Evolutionary conservation across 1,140 invertebrate species (phyloP).

Genomic region (Drosophila pallidifrons): DNA sequence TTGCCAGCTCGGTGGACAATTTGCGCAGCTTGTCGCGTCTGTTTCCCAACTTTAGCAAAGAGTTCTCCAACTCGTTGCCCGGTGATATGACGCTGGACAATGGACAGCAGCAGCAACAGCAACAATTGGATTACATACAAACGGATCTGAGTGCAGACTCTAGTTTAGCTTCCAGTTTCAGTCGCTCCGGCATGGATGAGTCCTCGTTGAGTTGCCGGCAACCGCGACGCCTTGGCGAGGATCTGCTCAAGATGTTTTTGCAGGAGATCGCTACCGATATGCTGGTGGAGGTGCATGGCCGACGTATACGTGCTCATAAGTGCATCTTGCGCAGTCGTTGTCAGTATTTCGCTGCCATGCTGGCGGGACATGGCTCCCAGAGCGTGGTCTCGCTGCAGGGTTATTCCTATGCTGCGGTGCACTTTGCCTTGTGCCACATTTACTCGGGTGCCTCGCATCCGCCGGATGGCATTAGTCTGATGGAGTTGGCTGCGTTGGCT

Average conservation of each 20-base stretch:
- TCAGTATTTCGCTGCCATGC: constrained; percentile 95
- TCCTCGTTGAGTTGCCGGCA: constrained; percentile 85
- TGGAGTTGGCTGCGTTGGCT: constrained; percentile 93
- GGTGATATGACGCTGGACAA: constrained; percentile 70
- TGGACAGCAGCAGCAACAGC: constrained; percentile 39
- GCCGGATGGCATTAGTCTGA: constrained; percentile 92
- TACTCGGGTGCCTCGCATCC: constrained; percentile 95
- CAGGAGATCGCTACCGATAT: constrained; percentile 95
- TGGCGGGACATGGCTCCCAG: constrained; percentile 93
- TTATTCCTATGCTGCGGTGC: constrained; percentile 93
- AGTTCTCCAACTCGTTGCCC: constrained; percentile 81
- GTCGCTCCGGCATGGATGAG: constrained; percentile 84
- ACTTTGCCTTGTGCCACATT: constrained; percentile 96
- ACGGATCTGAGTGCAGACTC: constrained; percentile 80
- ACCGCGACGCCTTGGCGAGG: constrained; percentile 90
- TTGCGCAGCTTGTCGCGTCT: constrained; percentile 82
- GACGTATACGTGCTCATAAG: constrained; percentile 93
- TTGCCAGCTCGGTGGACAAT: constrained; percentile 84
- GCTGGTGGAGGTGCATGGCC: constrained; percentile 91
- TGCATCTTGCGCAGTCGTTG: constrained; percentile 95
- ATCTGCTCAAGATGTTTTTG: constrained; percentile 94
- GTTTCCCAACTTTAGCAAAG: constrained; percentile 85
- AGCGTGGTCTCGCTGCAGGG: constrained; percentile 93
- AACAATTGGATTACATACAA: constrained; percentile 79
- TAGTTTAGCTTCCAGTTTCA: constrained; percentile 82